Evolutionary conservation across 2,888 invertebrate genomes (phyloP), one percentile per base, ranked within the genome.

Genomic region (Pachliopta kotzebuea): DNA sequence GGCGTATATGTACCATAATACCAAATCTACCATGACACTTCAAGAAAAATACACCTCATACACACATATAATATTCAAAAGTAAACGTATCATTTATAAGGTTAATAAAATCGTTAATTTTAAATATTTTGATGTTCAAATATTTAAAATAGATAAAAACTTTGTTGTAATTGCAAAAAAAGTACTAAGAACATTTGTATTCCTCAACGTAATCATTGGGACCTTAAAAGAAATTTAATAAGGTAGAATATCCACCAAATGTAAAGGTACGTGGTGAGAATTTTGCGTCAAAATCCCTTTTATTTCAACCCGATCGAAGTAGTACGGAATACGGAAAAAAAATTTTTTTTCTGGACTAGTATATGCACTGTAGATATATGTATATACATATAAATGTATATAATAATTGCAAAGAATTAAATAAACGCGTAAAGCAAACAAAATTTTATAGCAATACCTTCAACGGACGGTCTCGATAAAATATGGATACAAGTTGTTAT

Each of bases 221-320:
- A 52, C 50, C 3, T 52, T 52, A 52, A 14, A 52, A 0, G 21
- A 52, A 23, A 52, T 52, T 21, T 21, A 21, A 52, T 52, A 52
- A 52, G 50, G 20, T 21, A 9, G 50, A 54, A 54, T 54, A 21
- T 14, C 18, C 18, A 54, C 11, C 21, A 21, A 52, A 11, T 52
- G 50, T 52, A 23, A 52, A 21, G 21, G n/a, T 52, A 52, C 50
- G 50, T 52, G 50, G 23, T 52, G 21, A 6, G 50, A 52, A 52
- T 52, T 52, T 52, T 18, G 21, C 11, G 21, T 11, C 21, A 6
- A 20, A 49, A 49, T 7, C 6, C 20, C 20, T 49, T 49, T 49
- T 52, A 23, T 52, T 52, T 21, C 9, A 52, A 52, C 20, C 21
- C 21, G 18, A 45, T 18, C 45, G n/a, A 45, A 45, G n/a, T 21